Base-by-base conservation (phyloP, 2,888 invertebrate species). In the Stictocephala bisonia region DNA sequence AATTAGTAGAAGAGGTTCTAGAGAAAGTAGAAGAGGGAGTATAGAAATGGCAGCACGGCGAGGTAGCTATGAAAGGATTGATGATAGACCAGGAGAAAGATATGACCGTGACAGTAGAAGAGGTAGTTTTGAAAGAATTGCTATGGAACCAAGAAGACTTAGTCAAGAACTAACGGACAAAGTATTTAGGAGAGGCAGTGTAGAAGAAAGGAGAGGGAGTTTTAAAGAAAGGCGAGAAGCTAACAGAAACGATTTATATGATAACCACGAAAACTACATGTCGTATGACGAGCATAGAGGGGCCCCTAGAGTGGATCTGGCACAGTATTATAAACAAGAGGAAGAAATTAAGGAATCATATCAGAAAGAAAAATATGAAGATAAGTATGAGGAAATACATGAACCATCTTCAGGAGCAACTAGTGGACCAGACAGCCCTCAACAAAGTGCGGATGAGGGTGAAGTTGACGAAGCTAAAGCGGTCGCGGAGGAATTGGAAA, bases 381-480 rank as follows among this genome's bases (percentile, higher is more conserved):
- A 76, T 72, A 44, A 77, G 76, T n/a, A 78, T 20, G 74, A 53
- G 73, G 64, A 85, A 85, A 68, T 87, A 69, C 89, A 86, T 22
- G 80, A 79, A 31, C 89, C 88, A 40, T 93, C 93, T 9, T 94
- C 94, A 0, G 94, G 95, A 1, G 94, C 93, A 80, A 95, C 95
- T 13, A 94, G 94, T 7, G 95, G 95, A 0, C 95, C 95, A 0
- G 95, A 95, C 80, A 93, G 93, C 82, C 94, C 94, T 11, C 90
- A 90, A 4, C 86, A 89, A 76, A 93, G 92, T 80, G 90, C 90
- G 74, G 91, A 91, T 77, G 92, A 92, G 79, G 85, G 87, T 56
- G 91, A 92, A 75, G 90, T 90, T 73, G 89, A 89, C 51, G 90
- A 90, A 74, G 86, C 88, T 74, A 64, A 64, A 27, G 85, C 86